Percentiles rank a stretch among this genome's conserved stretches.
These are phyloP conservation scores for Drosophila rubida DNA, from an alignment of 2,888 invertebrate genomes.

Conservation along the genomic window DNA sequence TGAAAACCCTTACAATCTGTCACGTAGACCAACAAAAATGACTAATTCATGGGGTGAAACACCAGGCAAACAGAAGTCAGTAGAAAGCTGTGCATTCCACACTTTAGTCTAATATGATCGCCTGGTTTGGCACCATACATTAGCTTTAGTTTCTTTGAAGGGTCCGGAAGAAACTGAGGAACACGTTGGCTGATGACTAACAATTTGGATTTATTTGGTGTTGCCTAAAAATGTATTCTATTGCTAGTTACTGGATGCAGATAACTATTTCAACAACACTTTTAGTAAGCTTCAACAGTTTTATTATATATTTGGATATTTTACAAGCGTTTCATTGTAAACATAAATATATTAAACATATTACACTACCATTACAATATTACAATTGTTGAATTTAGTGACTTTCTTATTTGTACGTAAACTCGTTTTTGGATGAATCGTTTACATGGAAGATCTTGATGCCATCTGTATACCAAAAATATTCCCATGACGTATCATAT, in stretches of 20 bases:
- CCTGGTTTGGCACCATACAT: too few species aligned
- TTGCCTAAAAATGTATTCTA: too few species aligned
- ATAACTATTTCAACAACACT: too few species aligned
- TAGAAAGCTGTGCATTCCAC: too few species aligned
- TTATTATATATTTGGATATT: constrained; percentile 32
- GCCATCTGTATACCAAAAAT: constrained; percentile 21
- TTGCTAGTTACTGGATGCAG: too few species aligned
- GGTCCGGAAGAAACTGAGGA: too few species aligned
- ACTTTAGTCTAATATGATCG: background rate
- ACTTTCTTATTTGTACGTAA: constrained; percentile 69
- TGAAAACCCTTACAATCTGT: too few species aligned
- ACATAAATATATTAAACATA: constrained; percentile 63
- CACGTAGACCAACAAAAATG: too few species aligned
- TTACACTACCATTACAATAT: constrained; percentile 27
- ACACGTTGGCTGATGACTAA: too few species aligned
- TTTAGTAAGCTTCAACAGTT: constrained; percentile 44
- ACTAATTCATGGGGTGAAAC: too few species aligned
- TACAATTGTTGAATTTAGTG: constrained; percentile 29
- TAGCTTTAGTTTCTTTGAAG: too few species aligned
- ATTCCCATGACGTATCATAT: constrained; percentile 33
- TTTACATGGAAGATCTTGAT: constrained; percentile 64
- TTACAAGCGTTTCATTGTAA: constrained; percentile 67
- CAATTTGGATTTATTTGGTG: too few species aligned
- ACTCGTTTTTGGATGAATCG: constrained; percentile 55
- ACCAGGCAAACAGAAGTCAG: background rate